Conservation (phyloP, 2,888 invertebrate genomes). For the Chydorus sphaericus region DNA sequence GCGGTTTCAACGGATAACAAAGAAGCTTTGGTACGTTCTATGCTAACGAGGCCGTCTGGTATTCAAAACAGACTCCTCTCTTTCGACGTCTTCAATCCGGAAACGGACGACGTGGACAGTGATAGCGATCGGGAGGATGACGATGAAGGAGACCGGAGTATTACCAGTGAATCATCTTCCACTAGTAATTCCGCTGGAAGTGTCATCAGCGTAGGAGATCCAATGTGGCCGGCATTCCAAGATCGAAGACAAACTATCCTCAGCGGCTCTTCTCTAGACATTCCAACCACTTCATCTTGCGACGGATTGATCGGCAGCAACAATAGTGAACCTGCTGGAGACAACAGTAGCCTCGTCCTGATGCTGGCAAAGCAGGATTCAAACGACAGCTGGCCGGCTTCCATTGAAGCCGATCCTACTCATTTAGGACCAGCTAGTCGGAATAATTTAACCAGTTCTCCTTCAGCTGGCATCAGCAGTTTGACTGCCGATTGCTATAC, state of each 20-base stretch:
- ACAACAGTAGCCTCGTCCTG: too few species aligned
- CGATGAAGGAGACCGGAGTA: constrained; percentile 55
- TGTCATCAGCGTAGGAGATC: constrained; percentile 50
- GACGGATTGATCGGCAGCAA: too few species aligned
- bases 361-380: neutral
- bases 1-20: neutral
- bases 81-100: constrained; percentile 74
- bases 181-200: constrained; percentile 51
- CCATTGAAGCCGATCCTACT: neutral
- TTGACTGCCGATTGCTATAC: too few species aligned
- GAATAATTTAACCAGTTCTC: too few species aligned
- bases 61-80: constrained; percentile 40
- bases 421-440: too few species aligned
- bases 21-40: neutral
- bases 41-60: neutral
- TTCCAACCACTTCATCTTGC: neutral
- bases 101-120: constrained; percentile 77
- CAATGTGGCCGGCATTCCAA: constrained; percentile 15
- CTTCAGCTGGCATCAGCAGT: too few species aligned
- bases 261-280: neutral
- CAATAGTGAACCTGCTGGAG: neutral
- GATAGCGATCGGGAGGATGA: too few species aligned
- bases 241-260: constrained; percentile 12
- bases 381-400: neutral
- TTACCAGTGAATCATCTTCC: constrained; percentile 42